Percentiles rank a stretch among this genome's conserved stretches.
Conservation (phyloP, 2,113 vertebrate genomes). For the Theristicus caerulescens region DNA sequence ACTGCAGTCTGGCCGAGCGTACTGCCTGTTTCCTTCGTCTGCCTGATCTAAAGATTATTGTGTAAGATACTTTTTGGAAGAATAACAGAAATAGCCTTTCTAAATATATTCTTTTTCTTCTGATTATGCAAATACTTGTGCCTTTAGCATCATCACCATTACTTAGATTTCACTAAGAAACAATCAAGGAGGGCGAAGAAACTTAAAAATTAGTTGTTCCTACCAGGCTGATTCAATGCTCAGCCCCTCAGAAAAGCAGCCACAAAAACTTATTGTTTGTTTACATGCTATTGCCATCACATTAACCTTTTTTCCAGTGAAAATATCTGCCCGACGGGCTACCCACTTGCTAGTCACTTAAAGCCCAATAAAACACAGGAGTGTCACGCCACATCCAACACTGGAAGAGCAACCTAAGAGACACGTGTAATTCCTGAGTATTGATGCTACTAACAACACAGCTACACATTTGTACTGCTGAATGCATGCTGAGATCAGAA, state of each 20-base stretch:
- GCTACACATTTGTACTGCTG: not conserved
- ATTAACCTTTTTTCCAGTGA: not conserved
- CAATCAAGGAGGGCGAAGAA: not conserved
- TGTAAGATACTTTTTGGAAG: not conserved
- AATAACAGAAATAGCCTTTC: constrained; percentile 3
- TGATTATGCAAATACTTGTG: not conserved
- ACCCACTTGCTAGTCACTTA: not conserved
- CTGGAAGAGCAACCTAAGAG: not conserved
- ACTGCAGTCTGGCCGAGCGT: not conserved
- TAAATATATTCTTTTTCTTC: not conserved
- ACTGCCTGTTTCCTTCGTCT: not conserved
- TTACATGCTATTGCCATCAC: not conserved
- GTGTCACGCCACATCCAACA: not conserved
- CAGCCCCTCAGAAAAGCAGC: not conserved
- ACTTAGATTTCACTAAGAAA: not conserved
- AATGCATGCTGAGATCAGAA: not conserved
- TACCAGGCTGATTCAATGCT: not conserved
- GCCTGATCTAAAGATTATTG: not conserved
- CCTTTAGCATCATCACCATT: not conserved
- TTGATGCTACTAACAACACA: not conserved
- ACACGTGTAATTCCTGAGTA: not conserved
- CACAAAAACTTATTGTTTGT: not conserved
- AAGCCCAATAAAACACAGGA: not conserved
- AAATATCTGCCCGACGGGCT: not conserved
- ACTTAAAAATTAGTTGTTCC: not conserved